phyloP scores from a whole-genome alignment of 2,113 vertebrate genomes.

The Vimba vimba region DNA sequence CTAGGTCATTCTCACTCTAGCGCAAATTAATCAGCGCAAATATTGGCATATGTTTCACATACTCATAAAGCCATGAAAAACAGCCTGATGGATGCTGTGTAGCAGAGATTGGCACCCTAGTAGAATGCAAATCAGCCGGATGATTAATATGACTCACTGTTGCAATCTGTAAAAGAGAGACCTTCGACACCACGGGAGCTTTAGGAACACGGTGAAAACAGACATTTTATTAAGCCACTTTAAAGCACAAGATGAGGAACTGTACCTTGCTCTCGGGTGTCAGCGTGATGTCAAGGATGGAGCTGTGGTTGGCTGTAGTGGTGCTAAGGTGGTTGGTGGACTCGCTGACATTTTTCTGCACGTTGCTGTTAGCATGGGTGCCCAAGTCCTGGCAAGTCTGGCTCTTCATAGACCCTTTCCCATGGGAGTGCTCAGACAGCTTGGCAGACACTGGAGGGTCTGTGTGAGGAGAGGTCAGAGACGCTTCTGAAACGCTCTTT shows the following conservation, averaged over 20 bases:
- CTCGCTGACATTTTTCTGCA: neutral
- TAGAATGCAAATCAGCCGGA: conserved; percentile 32
- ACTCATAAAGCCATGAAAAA: neutral
- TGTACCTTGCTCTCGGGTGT: conserved; percentile 53
- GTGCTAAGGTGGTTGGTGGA: neutral
- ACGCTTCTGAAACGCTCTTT: conserved; percentile 83
- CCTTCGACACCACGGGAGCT: neutral
- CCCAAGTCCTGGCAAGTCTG: conserved; percentile 79
- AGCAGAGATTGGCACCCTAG: conserved; percentile 16
- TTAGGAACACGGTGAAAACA: neutral
- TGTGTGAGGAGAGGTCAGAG: conserved; percentile 72
- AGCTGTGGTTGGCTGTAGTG: conserved; percentile 49
- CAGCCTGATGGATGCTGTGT: neutral
- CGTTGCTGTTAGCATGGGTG: conserved; percentile 46
- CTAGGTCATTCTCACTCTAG: conserved; percentile 14
- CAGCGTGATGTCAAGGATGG: conserved; percentile 41
- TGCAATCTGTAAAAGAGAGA: conserved; percentile 33
- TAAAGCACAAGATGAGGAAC: neutral
- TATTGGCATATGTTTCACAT: conserved; percentile 20
- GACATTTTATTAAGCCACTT: neutral
- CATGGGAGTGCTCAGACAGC: conserved; percentile 52
- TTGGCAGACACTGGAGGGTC: conserved; percentile 67
- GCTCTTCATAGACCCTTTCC: conserved; percentile 78
- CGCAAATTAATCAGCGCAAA: conserved; percentile 32
- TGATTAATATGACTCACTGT: conserved; percentile 32